Evolutionary conservation across 2,888 invertebrate species (phyloP).

Genomic region (Pollenia angustigena): DNA sequence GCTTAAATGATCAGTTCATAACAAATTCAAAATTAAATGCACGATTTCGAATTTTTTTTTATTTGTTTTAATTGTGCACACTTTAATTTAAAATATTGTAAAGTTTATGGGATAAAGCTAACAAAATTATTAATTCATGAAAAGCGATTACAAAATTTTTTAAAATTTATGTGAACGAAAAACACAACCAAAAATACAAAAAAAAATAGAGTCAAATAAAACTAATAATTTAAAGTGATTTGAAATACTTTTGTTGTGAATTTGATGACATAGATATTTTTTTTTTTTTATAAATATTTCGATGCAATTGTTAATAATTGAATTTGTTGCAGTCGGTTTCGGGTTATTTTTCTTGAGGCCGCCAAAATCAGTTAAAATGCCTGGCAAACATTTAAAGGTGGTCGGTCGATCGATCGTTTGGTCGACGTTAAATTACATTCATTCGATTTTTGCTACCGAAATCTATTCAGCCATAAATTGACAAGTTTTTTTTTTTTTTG

Average conservation of each 20-base stretch:
- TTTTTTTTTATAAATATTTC: slow-evolving; percentile 9
- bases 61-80: not conserved
- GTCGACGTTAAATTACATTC: not conserved
- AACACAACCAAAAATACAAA: slow-evolving; percentile 3
- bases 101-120: slow-evolving; percentile 8
- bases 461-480: slow-evolving; percentile 45
- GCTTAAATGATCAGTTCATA: slow-evolving; percentile 5
- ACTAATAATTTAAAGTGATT: slow-evolving; percentile 28
- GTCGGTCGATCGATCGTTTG: not conserved
- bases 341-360: not conserved
- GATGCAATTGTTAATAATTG: slow-evolving; percentile 47
- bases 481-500: slow-evolving; percentile 8
- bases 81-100: slow-evolving; percentile 19
- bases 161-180: slow-evolving; percentile 56
- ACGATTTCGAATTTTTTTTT: slow-evolving; percentile 48
- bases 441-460: slow-evolving; percentile 21
- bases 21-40: slow-evolving; percentile 13
- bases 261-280: slow-evolving; percentile 48
- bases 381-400: slow-evolving; percentile 11
- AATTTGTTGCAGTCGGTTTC: slow-evolving; percentile 24
- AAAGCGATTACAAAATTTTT: slow-evolving; percentile 60
- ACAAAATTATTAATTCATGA: slow-evolving; percentile 63
- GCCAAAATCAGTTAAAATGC: slow-evolving; percentile 3
- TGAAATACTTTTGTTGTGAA: not conserved
- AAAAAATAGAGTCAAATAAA: slow-evolving; percentile 15